Evolutionary conservation across 2,888 invertebrate species (phyloP), one percentile per base, ranked within the genome.

Genomic region (Pristionchus maxplancki): DNA sequence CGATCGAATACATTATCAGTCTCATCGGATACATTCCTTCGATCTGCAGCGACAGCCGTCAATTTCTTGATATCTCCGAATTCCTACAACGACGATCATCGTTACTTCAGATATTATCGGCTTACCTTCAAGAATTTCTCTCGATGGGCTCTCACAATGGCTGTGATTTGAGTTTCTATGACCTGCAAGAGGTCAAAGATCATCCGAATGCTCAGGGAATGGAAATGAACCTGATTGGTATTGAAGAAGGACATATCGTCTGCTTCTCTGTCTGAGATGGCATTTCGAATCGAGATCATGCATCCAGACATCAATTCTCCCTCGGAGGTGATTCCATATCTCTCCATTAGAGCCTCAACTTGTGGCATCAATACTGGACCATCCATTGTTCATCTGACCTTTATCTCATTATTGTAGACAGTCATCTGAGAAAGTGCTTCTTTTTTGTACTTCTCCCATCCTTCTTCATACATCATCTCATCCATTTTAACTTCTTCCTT

Each of bases 231-330:
- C 78, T 92, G 91, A 82, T 93, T 92, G 11, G 93, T 93, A 88
- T 92, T 93, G 91, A 90, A 94, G 89, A 92, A 92, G 31, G 91
- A 91, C 93, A 95, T 94, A 87, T 94, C 93, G 87, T 94, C 94
- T 58, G 92, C 91, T 87, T 94, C 94, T 85, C 91, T 91, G 67
- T 94, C 94, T 31, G 91, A 91, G 34, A 94, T 88, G 2, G 93
- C 90, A 84, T 93, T 94, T 11, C 93, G 89, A 81, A 93, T 90
- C 15, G 91, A 90, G 13, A 90, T 40, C 82, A 93, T 92, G 87
- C 91, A 91, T 31, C 93, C 93, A 40, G 93, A 91, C 87, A 94
- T 90, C 78, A 94, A 83, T 87, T 93, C 92, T 11, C 90, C 93
- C 88, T 94, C 94, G 20, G 91, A 91, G 11, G n/a, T 44, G 85